phyloP scores from a whole-genome alignment of 2,113 vertebrate genomes.

The Cyprinodon variegatus region DNA sequence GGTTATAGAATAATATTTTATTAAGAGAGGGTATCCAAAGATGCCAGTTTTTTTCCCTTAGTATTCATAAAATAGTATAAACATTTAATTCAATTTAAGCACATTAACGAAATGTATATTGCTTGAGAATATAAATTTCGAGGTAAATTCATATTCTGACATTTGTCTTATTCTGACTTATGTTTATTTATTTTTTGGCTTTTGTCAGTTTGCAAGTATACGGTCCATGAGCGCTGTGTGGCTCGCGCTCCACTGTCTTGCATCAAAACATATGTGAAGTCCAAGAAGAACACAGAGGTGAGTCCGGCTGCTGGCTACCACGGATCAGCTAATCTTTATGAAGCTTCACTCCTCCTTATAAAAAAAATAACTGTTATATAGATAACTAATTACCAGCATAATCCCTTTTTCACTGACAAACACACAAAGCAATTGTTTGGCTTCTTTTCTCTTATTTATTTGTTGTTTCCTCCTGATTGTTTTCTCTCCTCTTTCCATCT shows the following conservation, averaged over 20 bases:
- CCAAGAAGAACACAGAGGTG: conserved; percentile 94
- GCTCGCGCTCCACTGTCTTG: conserved; percentile 89
- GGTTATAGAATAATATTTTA: too few relatives aligned
- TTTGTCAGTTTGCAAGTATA: conserved; percentile 92
- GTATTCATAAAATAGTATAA: too few relatives aligned
- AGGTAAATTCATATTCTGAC: conserved; percentile 70
- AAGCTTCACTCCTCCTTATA: conserved; percentile 50
- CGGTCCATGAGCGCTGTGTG: conserved; percentile 91
- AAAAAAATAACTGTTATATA: conserved; percentile 69
- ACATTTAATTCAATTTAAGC: too few relatives aligned
- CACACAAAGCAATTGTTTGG: conserved; percentile 10
- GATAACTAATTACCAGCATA: conserved; percentile 64
- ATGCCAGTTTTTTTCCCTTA: too few relatives aligned
- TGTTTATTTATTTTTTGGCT: background rate
- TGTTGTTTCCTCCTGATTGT: conserved; percentile 4
- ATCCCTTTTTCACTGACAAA: conserved; percentile 41
- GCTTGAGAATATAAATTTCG: too few relatives aligned
- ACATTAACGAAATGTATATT: too few relatives aligned
- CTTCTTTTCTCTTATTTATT: conserved; percentile 1
- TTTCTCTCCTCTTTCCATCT: conserved; percentile 25
- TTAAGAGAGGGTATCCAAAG: too few relatives aligned
- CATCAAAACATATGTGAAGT: conserved; percentile 95
- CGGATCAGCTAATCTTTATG: background rate
- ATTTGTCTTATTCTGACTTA: background rate
- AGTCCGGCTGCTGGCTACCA: conserved; percentile 74